A percentile compares a stretch with the other conserved stretches of the same genome.
These are phyloP conservation scores for Cacatua alba DNA, from an alignment of 2,113 vertebrate species.

Conservation along the genomic window DNA sequence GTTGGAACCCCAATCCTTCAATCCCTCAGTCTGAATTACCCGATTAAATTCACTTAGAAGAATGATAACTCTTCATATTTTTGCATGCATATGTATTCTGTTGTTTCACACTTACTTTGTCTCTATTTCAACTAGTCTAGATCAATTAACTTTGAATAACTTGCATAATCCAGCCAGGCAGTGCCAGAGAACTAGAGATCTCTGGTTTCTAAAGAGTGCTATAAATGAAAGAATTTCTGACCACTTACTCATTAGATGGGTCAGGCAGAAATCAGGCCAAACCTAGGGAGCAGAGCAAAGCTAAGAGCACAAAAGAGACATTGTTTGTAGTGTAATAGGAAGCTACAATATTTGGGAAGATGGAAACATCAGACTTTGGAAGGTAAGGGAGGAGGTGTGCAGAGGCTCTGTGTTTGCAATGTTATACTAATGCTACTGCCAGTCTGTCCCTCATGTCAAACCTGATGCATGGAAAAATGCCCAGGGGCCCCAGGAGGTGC, in stretches of 20 bases:
- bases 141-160: background rate
- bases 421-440: background rate
- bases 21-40: background rate
- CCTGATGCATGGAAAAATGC: background rate
- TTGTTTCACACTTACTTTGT: background rate
- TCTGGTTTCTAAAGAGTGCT: background rate
- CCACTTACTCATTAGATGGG: background rate
- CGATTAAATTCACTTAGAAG: background rate
- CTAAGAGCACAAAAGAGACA: background rate
- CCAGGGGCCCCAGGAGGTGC: fast-evolving
- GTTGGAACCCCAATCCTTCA: background rate
- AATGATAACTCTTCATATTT: background rate
- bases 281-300: background rate
- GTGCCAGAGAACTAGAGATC: background rate
- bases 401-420: background rate
- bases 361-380: background rate
- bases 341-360: background rate
- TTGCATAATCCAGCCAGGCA: background rate
- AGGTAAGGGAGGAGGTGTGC: background rate
- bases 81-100: background rate
- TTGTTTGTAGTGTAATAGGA: background rate
- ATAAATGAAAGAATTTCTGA: background rate
- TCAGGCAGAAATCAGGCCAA: background rate
- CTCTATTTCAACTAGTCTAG: background rate
- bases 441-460: background rate